Evolutionary conservation across 1,140 invertebrate genomes (phyloP).

Genomic region (Drosophila kurseongensis): DNA sequence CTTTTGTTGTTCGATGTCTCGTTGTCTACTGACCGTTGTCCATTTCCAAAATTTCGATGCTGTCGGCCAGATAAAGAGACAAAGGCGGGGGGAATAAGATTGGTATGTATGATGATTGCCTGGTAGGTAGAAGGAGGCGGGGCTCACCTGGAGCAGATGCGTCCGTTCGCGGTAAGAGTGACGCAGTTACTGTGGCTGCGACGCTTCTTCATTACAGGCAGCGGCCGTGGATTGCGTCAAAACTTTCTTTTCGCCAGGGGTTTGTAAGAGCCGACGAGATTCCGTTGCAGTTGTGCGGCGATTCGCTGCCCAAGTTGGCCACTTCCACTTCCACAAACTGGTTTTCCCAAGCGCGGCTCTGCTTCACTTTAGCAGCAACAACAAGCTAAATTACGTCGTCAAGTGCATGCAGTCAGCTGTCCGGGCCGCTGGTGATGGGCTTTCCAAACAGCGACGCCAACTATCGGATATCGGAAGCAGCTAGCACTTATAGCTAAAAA

Average conservation of each 20-base stretch:
- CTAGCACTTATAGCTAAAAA: neutral
- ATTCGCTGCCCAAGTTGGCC: neutral
- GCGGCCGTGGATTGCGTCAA: constrained; percentile 72
- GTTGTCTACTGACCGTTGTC: constrained; percentile 25
- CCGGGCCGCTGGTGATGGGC: constrained; percentile 24
- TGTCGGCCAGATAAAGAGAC: constrained; percentile 42
- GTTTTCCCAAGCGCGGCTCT: constrained; percentile 26
- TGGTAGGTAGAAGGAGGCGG: neutral
- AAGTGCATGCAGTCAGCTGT: constrained; percentile 42
- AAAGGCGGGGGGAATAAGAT: constrained; percentile 46
- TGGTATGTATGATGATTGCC: constrained; percentile 12
- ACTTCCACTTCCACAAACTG: constrained; percentile 49
- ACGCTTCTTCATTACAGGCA: constrained; percentile 76
- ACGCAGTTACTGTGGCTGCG: constrained; percentile 62
- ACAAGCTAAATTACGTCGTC: constrained; percentile 37
- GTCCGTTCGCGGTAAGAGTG: constrained; percentile 59
- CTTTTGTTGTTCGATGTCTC: constrained; percentile 24
- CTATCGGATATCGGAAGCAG: neutral
- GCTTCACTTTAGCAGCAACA: constrained; percentile 16
- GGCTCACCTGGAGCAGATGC: constrained; percentile 28
- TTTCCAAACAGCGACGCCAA: neutral
- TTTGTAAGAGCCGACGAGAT: constrained; percentile 40
- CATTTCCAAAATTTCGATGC: constrained; percentile 38
- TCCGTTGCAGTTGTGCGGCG: constrained; percentile 42
- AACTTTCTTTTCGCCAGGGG: constrained; percentile 71